Percentiles rank a stretch among this genome's conserved stretches.
These are phyloP conservation scores for Folsomia candida DNA, from an alignment of 2,888 invertebrate species.

Conservation along the genomic window DNA sequence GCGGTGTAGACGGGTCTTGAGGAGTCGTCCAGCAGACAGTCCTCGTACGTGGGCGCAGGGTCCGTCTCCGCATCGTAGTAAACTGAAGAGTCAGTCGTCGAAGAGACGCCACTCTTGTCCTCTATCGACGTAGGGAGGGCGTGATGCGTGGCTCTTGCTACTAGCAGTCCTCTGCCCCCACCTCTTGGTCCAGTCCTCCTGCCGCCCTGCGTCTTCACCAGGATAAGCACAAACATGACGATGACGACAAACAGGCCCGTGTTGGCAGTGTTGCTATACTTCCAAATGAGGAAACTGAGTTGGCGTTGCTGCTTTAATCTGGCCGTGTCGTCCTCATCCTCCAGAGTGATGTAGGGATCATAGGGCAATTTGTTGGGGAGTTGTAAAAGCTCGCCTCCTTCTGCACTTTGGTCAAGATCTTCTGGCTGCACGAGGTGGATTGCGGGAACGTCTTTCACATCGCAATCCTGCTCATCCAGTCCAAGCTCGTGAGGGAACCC, in stretches of 20 bases:
- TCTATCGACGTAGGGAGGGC: neutral
- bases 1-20: neutral
- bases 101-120: neutral
- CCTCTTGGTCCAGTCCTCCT: neutral
- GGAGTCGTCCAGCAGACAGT: neutral
- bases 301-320: neutral
- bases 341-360: neutral
- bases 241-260: neutral
- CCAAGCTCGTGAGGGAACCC: constrained; percentile 5
- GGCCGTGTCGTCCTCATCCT: neutral
- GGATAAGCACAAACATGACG: neutral
- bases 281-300: neutral
- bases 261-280: neutral
- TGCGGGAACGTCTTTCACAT: neutral
- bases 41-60: neutral
- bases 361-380: neutral
- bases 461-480: constrained; percentile 2
- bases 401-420: neutral
- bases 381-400: neutral
- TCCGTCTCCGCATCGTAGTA: neutral
- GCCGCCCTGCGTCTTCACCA: neutral
- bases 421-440: too few relatives aligned
- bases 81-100: neutral
- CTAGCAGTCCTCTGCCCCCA: neutral
- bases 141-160: neutral